Conservation (phyloP, 2,888 invertebrate species). For the Capitulum mitella region DNA sequence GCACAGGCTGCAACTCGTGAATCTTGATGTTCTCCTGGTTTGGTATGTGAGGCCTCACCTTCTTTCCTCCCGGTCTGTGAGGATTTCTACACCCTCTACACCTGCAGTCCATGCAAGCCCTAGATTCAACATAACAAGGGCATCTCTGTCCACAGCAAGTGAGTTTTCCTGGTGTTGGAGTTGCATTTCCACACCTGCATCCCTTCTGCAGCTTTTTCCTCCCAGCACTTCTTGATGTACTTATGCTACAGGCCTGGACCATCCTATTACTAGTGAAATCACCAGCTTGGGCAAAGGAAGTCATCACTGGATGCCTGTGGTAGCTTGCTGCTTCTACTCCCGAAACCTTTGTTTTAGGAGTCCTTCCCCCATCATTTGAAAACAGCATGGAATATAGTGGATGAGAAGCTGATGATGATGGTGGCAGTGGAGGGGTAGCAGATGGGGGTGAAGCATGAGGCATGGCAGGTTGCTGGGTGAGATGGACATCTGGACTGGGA, state of each 20-base stretch:
- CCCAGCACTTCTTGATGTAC: neutral
- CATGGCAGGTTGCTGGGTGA: neutral
- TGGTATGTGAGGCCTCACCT: slow-evolving; percentile 59
- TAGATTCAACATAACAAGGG: slow-evolving; percentile 85
- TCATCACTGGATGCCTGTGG: neutral
- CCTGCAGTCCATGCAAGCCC: slow-evolving; percentile 80
- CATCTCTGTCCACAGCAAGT: slow-evolving; percentile 91
- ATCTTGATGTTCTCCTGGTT: slow-evolving; percentile 57
- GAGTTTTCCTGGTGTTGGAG: slow-evolving; percentile 76
- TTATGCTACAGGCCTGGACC: neutral
- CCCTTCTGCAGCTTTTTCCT: slow-evolving; percentile 45
- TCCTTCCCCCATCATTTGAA: neutral
- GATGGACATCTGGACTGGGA: neutral
- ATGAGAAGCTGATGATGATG: neutral
- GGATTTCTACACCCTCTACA: slow-evolving; percentile 91
- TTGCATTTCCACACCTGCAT: slow-evolving; percentile 85
- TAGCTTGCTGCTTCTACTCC: neutral
- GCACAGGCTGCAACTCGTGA: slow-evolving; percentile 39
- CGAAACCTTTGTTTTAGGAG: neutral
- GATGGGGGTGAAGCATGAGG: neutral
- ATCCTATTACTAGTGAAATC: neutral
- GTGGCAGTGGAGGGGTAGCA: neutral
- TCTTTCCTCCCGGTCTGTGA: slow-evolving; percentile 69
- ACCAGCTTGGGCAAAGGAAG: neutral
- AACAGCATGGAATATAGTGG: neutral